Percentiles rank a stretch among this genome's conserved stretches.
phyloP scores from a whole-genome alignment of 2,888 invertebrate species.

The Heliconius charithonia region DNA sequence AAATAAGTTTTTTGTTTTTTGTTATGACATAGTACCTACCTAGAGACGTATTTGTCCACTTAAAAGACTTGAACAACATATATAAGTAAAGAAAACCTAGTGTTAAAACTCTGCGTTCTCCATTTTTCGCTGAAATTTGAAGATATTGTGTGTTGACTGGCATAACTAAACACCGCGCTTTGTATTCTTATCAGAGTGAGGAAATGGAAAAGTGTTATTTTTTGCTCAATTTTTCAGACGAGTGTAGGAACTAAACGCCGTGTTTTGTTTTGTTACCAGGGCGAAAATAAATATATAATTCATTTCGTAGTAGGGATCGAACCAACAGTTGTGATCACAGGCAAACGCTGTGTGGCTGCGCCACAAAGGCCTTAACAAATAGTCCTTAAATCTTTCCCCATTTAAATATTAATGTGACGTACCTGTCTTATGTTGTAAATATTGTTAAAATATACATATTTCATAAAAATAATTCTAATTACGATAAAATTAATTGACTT shows the following conservation, averaged over 20 bases:
- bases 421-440: too few species aligned
- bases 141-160: not conserved
- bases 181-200: not conserved
- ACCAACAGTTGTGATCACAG: too few species aligned
- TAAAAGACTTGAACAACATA: not conserved
- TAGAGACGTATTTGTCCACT: not conserved
- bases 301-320: too few species aligned
- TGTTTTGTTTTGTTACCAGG: not conserved
- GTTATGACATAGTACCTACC: not conserved
- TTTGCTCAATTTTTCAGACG: not conserved
- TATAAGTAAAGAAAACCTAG: not conserved
- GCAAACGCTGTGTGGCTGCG: too few species aligned
- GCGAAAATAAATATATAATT: not conserved
- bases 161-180: not conserved
- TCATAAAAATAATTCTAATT: too few species aligned
- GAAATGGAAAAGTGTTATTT: too few species aligned
- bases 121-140: not conserved
- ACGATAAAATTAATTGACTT: too few species aligned
- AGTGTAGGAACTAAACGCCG: not conserved
- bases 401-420: too few species aligned
- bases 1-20: not conserved
- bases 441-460: too few species aligned
- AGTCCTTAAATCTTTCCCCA: too few species aligned
- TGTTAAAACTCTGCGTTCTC: not conserved
- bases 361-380: too few species aligned